Base-by-base conservation (phyloP, 2,113 vertebrate genomes). In the Etheostoma spectabile region DNA sequence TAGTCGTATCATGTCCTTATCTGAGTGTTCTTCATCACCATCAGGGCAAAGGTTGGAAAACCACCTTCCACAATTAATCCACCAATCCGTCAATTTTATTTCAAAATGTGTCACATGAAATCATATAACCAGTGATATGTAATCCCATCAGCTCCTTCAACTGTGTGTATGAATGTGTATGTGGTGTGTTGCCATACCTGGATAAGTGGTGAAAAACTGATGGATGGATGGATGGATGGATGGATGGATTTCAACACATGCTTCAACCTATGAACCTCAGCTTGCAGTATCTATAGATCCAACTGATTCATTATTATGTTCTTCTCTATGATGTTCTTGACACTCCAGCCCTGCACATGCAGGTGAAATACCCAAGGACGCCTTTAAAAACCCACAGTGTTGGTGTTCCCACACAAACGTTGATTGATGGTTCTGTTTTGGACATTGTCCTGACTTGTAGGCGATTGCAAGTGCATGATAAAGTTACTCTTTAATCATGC, bases 361-460 rank as follows among this genome's bases (percentile, higher is more conserved):
- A 71, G 74, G 77, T 88, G 62, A 79, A 75, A 33, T 2, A 52
- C 84, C 78, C 12, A n/a, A 64, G 75, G 83, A 73, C 68, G 63
- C 63, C 2, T 63, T 79, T 65, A 64, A 42, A 75, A 6, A 57
- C 30, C 30, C 70, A 35, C 68, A 4, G 8, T 71, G 81, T 57
- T 46, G 13, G 57, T 81, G 56, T 48, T 55, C 6, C 35, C 79
- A 24, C 79, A 24, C 67, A 62, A 67, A 42, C 12, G 3, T 1
- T 78, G 82, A 84, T 79, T 77, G 76, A 81, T 86, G 81, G 65
- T 30, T 56, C 35, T 45, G 60, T n/a, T 74, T 70, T 80, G 68
- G 72, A 51, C 27, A 22, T 24, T 13, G 66, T 63, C 68, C 72
- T 16, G 27, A 57, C 61, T 72, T 13, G 67, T 6, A 27, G 51